These are phyloP conservation scores for Halisarca cf. caerulea DNA, from an alignment of 37 sponge, comb jelly and placozoan species.

Conservation along the genomic window DNA sequence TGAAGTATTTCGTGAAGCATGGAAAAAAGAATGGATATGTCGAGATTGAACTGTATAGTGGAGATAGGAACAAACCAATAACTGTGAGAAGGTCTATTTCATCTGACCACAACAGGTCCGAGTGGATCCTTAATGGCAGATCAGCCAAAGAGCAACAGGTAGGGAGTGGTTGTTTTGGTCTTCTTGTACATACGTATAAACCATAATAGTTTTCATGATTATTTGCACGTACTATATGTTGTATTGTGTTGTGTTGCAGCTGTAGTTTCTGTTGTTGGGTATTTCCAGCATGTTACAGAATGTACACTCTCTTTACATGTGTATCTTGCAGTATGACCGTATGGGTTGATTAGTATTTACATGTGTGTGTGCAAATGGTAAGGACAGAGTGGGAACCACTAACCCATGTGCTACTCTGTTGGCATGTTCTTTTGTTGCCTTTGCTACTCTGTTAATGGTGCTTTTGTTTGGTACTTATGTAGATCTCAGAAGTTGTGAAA, in stretches of 20 bases:
- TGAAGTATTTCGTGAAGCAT: constrained; percentile 94
- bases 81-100: constrained; percentile 59
- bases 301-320: neutral
- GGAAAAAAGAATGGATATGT: constrained; percentile 67
- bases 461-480: too few relatives aligned
- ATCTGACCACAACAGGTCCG: constrained; percentile 70
- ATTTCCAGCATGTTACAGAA: too few relatives aligned
- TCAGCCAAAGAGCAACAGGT: constrained; percentile 51
- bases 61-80: constrained; percentile 23
- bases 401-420: too few relatives aligned
- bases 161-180: neutral
- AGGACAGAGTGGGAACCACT: too few relatives aligned
- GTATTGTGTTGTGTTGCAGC: neutral
- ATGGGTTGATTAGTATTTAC: too few relatives aligned
- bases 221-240: neutral
- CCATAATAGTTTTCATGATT: neutral
- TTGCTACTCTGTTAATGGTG: too few relatives aligned
- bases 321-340: too few relatives aligned
- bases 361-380: too few relatives aligned
- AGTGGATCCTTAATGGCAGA: constrained; percentile 82
- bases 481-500: constrained; percentile 70
- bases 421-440: too few relatives aligned
- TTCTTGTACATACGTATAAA: too few relatives aligned
- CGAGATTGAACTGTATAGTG: constrained; percentile 79
- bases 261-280: too few relatives aligned